These are phyloP conservation scores for Ecliptopera silaceata DNA, from an alignment of 2,888 invertebrate species.

Conservation along the genomic window DNA sequence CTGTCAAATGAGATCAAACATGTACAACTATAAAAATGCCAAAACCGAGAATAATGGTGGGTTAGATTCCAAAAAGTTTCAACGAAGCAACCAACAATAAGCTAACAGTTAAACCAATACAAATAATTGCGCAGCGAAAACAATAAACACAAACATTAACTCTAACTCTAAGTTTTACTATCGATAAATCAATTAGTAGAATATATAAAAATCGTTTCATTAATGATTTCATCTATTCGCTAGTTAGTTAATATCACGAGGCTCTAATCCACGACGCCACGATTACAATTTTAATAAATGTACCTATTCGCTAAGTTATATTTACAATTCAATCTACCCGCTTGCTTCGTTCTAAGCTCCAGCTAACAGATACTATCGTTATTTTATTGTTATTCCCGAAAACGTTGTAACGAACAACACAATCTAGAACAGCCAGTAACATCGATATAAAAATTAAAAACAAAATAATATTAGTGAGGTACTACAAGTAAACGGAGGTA, in stretches of 20 bases:
- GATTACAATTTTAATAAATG: slow-evolving; percentile 65
- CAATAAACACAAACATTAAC: slow-evolving; percentile 75
- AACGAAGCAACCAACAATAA: slow-evolving; percentile 71
- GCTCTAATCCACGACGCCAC: slow-evolving; percentile 76
- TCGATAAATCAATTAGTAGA: slow-evolving; percentile 80
- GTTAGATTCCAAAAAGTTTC: slow-evolving; percentile 48
- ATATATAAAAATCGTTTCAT: slow-evolving; percentile 82
- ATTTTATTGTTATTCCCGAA: slow-evolving; percentile 19
- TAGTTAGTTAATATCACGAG: slow-evolving; percentile 82
- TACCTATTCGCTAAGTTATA: slow-evolving; percentile 66
- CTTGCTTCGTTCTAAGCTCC: slow-evolving; percentile 74
- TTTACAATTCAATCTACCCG: slow-evolving; percentile 81
- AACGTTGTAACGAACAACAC: slow-evolving; percentile 44
- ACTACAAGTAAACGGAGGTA: slow-evolving; percentile 73
- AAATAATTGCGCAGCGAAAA: slow-evolving; percentile 81
- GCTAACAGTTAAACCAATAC: slow-evolving; percentile 66
- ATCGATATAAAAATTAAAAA: slow-evolving; percentile 76
- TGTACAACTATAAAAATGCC: slow-evolving; percentile 58
- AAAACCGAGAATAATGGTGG: slow-evolving; percentile 61
- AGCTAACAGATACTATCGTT: slow-evolving; percentile 48
- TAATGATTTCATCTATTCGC: slow-evolving; percentile 81
- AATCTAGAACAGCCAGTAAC: slow-evolving; percentile 59
- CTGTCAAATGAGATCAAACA: slow-evolving; percentile 77
- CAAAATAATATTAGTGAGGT: slow-evolving; percentile 80
- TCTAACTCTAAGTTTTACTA: slow-evolving; percentile 79